Percentiles rank a stretch among this genome's conserved stretches.
phyloP scores from a whole-genome alignment of 2,797 vertebrate genomes.

The Sebastolobus alascanus region DNA sequence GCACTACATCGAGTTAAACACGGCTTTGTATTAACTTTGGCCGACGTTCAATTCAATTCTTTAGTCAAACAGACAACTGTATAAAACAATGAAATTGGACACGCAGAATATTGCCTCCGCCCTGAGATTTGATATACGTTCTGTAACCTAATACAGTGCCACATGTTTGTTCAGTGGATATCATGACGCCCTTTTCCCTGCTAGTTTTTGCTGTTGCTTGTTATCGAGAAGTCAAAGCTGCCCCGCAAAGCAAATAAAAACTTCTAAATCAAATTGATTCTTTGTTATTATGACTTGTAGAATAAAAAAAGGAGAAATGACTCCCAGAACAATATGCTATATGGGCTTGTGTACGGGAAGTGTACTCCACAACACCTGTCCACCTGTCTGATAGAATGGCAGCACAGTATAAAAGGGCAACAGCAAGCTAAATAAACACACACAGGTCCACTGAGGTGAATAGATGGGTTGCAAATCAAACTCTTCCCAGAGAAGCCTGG shows the following conservation, averaged over 20 bases:
- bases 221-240: background rate
- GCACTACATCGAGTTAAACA: background rate
- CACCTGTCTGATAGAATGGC: background rate
- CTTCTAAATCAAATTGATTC: background rate
- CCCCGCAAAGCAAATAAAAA: background rate
- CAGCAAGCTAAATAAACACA: conserved; percentile 25
- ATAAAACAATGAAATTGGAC: conserved; percentile 18
- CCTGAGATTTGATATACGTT: conserved; percentile 16
- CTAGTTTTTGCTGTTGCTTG: background rate
- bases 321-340: background rate
- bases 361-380: background rate
- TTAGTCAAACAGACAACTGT: conserved; percentile 1
- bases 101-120: background rate
- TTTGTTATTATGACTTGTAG: background rate
- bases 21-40: background rate
- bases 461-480: conserved; percentile 4
- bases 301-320: background rate
- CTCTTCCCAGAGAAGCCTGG: background rate
- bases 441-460: background rate
- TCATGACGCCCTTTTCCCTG: background rate
- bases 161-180: conserved; percentile 1
- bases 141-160: conserved; percentile 4
- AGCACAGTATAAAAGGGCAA: background rate
- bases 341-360: background rate
- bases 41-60: background rate